Evolutionary conservation across 2,797 vertebrate species (phyloP).

Genomic region (Columba guinea): DNA sequence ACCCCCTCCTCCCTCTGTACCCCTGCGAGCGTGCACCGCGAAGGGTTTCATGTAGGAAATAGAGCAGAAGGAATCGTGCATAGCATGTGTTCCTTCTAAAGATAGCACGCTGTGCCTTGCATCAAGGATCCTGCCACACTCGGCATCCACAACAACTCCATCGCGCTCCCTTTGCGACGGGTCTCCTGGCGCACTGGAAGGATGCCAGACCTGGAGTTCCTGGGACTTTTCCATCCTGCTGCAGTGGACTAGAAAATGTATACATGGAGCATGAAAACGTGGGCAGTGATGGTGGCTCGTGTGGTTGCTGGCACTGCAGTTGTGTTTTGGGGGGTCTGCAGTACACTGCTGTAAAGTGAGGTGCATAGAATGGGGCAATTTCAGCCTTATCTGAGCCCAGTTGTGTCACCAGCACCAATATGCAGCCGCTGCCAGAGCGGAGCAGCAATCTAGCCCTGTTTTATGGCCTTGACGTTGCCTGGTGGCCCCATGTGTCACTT

Average conservation of each 20-base stretch:
- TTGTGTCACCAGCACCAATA: background rate
- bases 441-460: background rate
- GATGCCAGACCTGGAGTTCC: background rate
- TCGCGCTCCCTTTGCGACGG: fast-evolving
- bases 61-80: conserved; percentile 61
- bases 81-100: conserved; percentile 65
- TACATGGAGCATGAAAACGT: fast-evolving
- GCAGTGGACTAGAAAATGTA: background rate
- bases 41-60: conserved; percentile 37
- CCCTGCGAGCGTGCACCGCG: background rate
- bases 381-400: background rate
- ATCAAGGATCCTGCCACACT: background rate
- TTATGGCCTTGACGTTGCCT: fast-evolving
- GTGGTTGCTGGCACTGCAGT: background rate
- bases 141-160: background rate
- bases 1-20: background rate
- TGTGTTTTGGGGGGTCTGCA: background rate
- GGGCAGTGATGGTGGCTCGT: fast-evolving
- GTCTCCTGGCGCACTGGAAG: fast-evolving
- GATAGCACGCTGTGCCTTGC: conserved; percentile 24
- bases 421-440: background rate
- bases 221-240: background rate
- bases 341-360: fast-evolving
- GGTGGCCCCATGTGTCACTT: background rate
- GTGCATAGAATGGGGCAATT: no score